phyloP scores from a whole-genome alignment of 2,113 vertebrate genomes.

The Xenopus tropicalis region UCB_Xtro_10.0 CM004446.2:32687001-32687500 shows the following conservation, averaged over 20 bases:
- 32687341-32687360: neutral
- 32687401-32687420: neutral
- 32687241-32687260: conserved; percentile 12
- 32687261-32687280: neutral
- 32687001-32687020: neutral
- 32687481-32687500: neutral
- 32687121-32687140: neutral
- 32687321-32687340: neutral
- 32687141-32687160: conserved; percentile 3
- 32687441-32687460: neutral
- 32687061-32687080: neutral
- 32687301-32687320: conserved; percentile 1
- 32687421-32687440: neutral
- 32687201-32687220: neutral
- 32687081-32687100: no score
- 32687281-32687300: neutral
- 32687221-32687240: conserved; percentile 1
- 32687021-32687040: neutral
- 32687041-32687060: neutral
- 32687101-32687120: neutral
- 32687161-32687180: conserved; percentile 12
- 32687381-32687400: neutral
- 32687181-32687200: neutral
- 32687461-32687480: neutral
- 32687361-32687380: neutral